Evolutionary conservation across 2,888 invertebrate species (phyloP).

Genomic region (Cyclophora albipunctata): DNA sequence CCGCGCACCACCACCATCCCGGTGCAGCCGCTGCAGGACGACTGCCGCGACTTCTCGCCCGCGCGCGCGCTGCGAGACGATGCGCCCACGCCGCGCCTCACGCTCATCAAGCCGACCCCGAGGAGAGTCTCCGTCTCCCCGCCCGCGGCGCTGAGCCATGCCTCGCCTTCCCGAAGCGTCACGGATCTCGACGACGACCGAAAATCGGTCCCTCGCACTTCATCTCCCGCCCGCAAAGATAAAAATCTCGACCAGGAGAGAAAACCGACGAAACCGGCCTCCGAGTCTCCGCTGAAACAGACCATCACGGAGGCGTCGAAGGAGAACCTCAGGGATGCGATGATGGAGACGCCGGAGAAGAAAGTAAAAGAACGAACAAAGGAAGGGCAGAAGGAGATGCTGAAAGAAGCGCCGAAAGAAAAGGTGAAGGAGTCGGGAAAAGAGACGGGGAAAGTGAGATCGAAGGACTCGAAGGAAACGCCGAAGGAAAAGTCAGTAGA

Average conservation of each 20-base stretch:
- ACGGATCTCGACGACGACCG: background rate
- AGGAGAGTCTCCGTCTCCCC: slow-evolving; percentile 15
- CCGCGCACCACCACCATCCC: slow-evolving; percentile 57
- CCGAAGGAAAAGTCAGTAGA: too few relatives aligned
- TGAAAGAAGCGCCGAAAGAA: background rate
- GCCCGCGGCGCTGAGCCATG: background rate
- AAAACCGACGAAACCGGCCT: background rate
- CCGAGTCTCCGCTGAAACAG: background rate
- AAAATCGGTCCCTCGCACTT: too few relatives aligned
- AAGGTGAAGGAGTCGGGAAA: background rate
- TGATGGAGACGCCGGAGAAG: too few relatives aligned
- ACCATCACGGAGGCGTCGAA: background rate
- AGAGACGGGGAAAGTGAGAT: background rate
- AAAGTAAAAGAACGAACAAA: background rate
- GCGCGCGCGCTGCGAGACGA: slow-evolving; percentile 20
- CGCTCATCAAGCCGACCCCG: slow-evolving; percentile 11
- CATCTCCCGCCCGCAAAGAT: too few relatives aligned
- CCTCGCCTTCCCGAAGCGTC: background rate
- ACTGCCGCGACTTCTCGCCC: slow-evolving; percentile 12
- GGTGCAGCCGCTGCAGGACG: slow-evolving; percentile 29
- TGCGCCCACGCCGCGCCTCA: slow-evolving; percentile 30
- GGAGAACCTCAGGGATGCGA: background rate
- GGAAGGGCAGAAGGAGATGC: background rate
- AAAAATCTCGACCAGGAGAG: too few relatives aligned
- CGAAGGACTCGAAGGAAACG: too few relatives aligned